These are phyloP conservation scores for Craniophora ligustri DNA, from an alignment of 2,888 invertebrate genomes.

Conservation along the genomic window DNA sequence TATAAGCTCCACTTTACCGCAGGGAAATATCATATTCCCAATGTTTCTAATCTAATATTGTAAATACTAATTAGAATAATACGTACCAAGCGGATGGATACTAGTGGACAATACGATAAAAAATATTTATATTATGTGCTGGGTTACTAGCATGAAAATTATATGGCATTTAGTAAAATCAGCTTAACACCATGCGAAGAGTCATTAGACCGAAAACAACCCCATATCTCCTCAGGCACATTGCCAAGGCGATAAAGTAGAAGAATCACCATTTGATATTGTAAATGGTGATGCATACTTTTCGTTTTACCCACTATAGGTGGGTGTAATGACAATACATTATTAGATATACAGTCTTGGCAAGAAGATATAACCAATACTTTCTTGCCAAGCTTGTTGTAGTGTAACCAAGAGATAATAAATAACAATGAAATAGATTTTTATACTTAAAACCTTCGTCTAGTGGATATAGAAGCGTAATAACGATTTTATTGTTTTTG, in stretches of 20 bases:
- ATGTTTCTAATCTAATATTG: too few relatives aligned
- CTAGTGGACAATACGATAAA: too few relatives aligned
- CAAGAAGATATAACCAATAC: conserved; percentile 18
- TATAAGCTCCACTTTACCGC: too few relatives aligned
- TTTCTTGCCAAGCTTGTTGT: conserved; percentile 13
- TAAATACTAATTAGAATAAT: too few relatives aligned
- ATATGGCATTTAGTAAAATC: neutral
- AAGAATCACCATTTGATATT: conserved; percentile 30
- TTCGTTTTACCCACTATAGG: conserved; percentile 17
- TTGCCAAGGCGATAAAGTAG: conserved; percentile 49
- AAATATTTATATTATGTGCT: too few relatives aligned
- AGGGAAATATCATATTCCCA: too few relatives aligned
- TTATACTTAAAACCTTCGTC: conserved; percentile 11
- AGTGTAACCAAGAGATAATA: too few relatives aligned
- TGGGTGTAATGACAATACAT: conserved; percentile 5
- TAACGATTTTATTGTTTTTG: conserved; percentile 35
- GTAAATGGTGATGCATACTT: conserved; percentile 31
- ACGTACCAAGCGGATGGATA: too few relatives aligned
- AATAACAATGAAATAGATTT: conserved; percentile 37
- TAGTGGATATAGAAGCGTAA: conserved; percentile 33
- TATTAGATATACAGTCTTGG: conserved; percentile 15
- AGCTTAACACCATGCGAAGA: conserved; percentile 10
- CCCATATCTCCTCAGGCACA: conserved; percentile 39
- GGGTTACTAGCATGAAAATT: too few relatives aligned
- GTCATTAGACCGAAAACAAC: conserved; percentile 32